Evolutionary conservation across 1,140 invertebrate species (phyloP), one percentile per base, ranked within the genome.

Genomic region (Drosophila sp.): DNA sequence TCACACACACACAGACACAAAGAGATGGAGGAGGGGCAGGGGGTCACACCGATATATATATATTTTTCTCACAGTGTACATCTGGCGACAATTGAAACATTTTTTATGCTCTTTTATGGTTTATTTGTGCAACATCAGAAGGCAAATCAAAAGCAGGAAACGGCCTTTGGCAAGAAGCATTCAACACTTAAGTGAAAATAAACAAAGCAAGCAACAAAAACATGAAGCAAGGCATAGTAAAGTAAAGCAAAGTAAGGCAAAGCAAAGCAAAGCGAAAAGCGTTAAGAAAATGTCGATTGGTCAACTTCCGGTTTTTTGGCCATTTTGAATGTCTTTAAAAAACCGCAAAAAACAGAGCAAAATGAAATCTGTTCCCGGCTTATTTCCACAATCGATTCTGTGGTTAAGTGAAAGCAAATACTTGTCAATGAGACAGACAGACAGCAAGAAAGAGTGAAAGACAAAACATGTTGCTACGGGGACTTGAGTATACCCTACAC

Each of bases 51-150:
- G 30, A 66, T 30, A 11, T 35, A 56, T 33, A 38, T 56, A 29
- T 60, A 25, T 30, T 65, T 86, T 82, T 70, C 69, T 70, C 72
- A 61, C 82, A 76, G 75, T 86, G 73, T 80, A 80, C 77, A 68
- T 62, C 73, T 74, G 74, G 67, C 67, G 79, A 86, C 83, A 87
- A 86, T 87, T 83, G 83, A 87, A 82, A 79, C 83, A 87, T 87
- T 82, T 83, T 76, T 79, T 87, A 87, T 83, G 83, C 83, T 74
- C 76, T 86, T 86, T 87, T 79, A 87, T 86, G 79, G 82, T 76
- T 87, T 86, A 82, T 87, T 87, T 85, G 63, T 65, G 47, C 68
- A 32, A 44, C 68, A 50, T 50, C 44, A 25, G 23, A 50, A 50
- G 25, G 44, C 44, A 50, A 50, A 50, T 50, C 65, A 60, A 50